Evolutionary conservation across 2,113 vertebrate genomes (phyloP).

Genomic region (Ictalurus punctatus): DNA sequence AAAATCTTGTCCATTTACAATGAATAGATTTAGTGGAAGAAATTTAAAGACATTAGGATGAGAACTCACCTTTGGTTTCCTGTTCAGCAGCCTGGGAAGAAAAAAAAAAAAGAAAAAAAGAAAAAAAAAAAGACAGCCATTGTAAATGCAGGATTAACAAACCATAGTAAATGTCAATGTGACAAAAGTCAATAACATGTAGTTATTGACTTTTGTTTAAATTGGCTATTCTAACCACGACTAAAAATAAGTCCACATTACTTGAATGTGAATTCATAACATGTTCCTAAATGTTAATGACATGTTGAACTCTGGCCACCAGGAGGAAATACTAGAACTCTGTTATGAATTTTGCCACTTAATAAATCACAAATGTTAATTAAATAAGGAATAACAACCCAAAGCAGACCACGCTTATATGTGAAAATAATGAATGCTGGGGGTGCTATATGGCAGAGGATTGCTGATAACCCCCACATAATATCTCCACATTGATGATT

Average conservation of each 20-base stretch:
- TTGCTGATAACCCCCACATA: too few relatives aligned
- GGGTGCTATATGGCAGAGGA: too few relatives aligned
- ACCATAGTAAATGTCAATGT: neutral
- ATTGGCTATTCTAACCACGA: neutral
- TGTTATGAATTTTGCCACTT: neutral
- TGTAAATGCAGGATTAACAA: neutral
- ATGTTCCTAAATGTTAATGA: neutral
- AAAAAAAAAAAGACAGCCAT: too few relatives aligned
- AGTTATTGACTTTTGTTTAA: neutral
- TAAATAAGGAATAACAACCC: neutral
- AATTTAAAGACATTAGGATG: constrained; percentile 1
- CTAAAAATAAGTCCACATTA: neutral
- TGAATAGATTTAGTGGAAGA: neutral
- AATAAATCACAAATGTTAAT: neutral
- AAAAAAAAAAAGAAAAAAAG: constrained; percentile 52
- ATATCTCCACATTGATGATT: too few relatives aligned
- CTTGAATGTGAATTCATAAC: neutral
- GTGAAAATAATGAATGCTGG: too few relatives aligned
- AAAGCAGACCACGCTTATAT: neutral
- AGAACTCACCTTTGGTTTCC: constrained; percentile 96
- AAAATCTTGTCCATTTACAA: neutral
- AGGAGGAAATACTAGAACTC: neutral
- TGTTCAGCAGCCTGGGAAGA: constrained; percentile 91
- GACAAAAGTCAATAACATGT: neutral
- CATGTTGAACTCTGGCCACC: too few relatives aligned